Evolutionary conservation across 2,888 invertebrate species (phyloP).

Genomic region (Zygaena filipendulae): DNA sequence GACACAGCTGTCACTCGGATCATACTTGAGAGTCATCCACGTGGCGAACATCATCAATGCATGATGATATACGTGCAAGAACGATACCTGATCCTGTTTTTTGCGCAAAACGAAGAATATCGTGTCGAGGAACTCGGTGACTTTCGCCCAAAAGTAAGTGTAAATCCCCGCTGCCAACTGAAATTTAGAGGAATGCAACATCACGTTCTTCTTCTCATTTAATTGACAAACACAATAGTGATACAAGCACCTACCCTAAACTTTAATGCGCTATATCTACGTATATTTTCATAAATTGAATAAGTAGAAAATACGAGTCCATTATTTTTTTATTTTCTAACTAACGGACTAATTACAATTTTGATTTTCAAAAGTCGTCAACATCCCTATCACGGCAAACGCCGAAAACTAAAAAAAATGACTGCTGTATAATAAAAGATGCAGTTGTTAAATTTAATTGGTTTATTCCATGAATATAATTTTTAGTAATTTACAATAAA

Average conservation of each 20-base stretch:
- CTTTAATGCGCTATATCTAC: not conserved
- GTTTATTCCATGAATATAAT: too few relatives aligned
- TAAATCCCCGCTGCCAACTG: slow-evolving; percentile 37
- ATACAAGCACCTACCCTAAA: not conserved
- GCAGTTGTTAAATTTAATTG: too few relatives aligned
- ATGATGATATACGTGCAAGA: slow-evolving; percentile 89
- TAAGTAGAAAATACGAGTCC: too few relatives aligned
- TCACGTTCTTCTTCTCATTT: too few relatives aligned
- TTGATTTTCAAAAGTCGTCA: too few relatives aligned
- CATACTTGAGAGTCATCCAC: slow-evolving; percentile 74
- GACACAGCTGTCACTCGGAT: slow-evolving; percentile 75
- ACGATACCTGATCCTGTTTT: slow-evolving; percentile 76
- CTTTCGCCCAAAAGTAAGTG: slow-evolving; percentile 77
- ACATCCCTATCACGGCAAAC: not conserved
- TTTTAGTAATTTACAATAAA: too few relatives aligned
- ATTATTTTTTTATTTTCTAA: too few relatives aligned
- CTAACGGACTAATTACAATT: too few relatives aligned
- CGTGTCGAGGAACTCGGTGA: slow-evolving; percentile 78
- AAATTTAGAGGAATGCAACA: too few relatives aligned
- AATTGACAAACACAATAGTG: not conserved
- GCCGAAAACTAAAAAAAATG: not conserved
- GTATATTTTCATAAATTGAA: too few relatives aligned
- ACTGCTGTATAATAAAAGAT: not conserved
- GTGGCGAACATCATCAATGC: slow-evolving; percentile 74
- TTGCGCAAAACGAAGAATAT: slow-evolving; percentile 88